These are phyloP conservation scores for Teleogryllus oceanicus DNA, from an alignment of 2,888 invertebrate species.

Conservation along the genomic window DNA sequence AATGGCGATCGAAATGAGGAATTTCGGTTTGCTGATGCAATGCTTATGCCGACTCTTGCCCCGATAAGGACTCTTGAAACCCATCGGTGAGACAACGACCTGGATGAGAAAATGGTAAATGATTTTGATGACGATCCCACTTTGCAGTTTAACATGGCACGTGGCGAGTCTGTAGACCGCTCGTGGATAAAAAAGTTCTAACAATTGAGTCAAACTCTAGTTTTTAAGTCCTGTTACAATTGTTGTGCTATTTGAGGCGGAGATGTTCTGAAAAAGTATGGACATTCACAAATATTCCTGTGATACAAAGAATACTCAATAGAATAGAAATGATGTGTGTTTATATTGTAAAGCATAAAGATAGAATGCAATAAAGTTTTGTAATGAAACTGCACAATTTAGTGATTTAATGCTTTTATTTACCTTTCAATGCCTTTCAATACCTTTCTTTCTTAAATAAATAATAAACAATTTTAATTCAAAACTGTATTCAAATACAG, in stretches of 20 bases:
- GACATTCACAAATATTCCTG: background rate
- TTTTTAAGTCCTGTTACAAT: background rate
- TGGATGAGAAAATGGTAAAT: background rate
- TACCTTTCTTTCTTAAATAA: too few species aligned
- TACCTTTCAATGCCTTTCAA: too few species aligned
- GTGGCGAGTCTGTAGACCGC: background rate
- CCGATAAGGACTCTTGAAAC: background rate
- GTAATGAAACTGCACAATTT: background rate
- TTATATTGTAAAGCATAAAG: background rate
- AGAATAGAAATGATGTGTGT: background rate
- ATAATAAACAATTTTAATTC: too few species aligned
- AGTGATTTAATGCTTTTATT: too few species aligned
- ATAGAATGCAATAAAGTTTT: slow-evolving; percentile 1
- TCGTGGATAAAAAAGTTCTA: background rate
- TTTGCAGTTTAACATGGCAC: background rate
- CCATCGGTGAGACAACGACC: background rate
- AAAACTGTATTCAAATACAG: too few species aligned
- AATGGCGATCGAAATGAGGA: too few species aligned
- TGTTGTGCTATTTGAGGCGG: background rate
- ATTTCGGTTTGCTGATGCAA: too few species aligned
- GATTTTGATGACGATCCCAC: background rate
- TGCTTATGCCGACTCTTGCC: background rate
- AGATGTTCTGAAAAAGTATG: background rate
- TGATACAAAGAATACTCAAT: slow-evolving; percentile 2
- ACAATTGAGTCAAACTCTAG: background rate